Evolutionary conservation across 2,888 invertebrate genomes (phyloP), one percentile per base, ranked within the genome.

Genomic region (Drosophila mercatorum): DNA sequence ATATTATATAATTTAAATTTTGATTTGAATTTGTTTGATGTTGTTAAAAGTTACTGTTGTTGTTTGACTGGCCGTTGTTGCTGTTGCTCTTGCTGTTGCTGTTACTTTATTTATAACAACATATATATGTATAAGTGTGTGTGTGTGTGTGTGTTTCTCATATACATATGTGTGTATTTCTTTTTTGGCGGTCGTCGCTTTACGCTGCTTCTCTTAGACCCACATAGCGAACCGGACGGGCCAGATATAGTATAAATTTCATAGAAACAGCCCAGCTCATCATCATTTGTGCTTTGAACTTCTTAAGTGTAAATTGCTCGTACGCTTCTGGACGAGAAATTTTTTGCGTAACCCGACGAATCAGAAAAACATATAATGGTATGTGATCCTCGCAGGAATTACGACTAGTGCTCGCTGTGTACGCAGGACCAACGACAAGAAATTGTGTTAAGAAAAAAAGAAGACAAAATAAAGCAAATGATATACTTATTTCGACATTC

Each of bases 261-360:
- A 90, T 84, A 86, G 91, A 90, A 83, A 80, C 88, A 90, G 85
- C 78, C 85, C 81, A 83, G 86, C 88, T 89, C 88, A 92, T 90
- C 91, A 92, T 92, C 92, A 92, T 91, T 92, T 92, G 92, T 92
- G 91, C 90, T 92, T 91, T 90, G 90, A 91, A 91, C 92, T 91
- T 89, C 90, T 89, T 84, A 83, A 88, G 90, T 88, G 89, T 86
- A 82, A 90, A 86, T 81, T 83, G 83, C 90, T 83, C 80, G 87
- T 72, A 70, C 76, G 81, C 75, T 78, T 74, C 64, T 72, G 90
- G 73, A 76, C 87, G 87, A 89, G 89, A 89, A 83, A 86, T 76
- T 90, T 89, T 88, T 77, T 63, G 60, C 75, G 62, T 75, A 56
- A 52, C 28, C 31, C 52, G 61, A 58, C 44, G n/a, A 40, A 31